Conservation (phyloP, 2,113 vertebrate genomes). For the Phylloscopus whistleri region DNA sequence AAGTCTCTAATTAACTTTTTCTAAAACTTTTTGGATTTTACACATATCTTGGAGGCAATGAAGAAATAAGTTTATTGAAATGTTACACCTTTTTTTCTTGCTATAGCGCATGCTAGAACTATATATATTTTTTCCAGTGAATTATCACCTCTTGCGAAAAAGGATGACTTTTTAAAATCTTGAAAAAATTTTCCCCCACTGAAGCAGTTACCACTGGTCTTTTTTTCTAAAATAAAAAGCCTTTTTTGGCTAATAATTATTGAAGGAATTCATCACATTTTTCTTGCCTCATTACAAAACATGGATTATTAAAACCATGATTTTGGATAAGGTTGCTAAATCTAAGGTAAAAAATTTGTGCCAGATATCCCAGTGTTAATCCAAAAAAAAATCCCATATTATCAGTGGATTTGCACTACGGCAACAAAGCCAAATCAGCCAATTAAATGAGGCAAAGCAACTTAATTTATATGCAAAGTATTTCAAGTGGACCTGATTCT, state of each 20-base stretch:
- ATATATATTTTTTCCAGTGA: neutral
- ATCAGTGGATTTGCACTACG: neutral
- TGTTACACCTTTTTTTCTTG: neutral
- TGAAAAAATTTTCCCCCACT: neutral
- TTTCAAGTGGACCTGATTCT: conserved; percentile 36
- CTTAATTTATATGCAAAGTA: conserved; percentile 26
- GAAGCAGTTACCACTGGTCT: neutral
- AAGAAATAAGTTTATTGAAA: neutral
- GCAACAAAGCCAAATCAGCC: conserved; percentile 1
- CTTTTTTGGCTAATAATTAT: neutral
- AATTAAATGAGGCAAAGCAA: conserved; percentile 40
- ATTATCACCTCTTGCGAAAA: neutral
- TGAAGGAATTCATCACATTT: conserved; percentile 1
- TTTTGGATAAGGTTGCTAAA: neutral
- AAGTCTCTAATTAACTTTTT: neutral
- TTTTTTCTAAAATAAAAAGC: conserved; percentile 18
- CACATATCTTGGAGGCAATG: neutral
- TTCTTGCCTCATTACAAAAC: neutral
- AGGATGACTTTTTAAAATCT: neutral
- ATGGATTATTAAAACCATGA: conserved; percentile 7
- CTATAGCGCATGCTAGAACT: neutral
- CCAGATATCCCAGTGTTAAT: neutral
- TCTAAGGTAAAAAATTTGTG: neutral
- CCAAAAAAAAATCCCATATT: neutral
- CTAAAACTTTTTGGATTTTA: neutral